Conservation (phyloP, 2,888 invertebrate species). For the Tenthredo notha region DNA sequence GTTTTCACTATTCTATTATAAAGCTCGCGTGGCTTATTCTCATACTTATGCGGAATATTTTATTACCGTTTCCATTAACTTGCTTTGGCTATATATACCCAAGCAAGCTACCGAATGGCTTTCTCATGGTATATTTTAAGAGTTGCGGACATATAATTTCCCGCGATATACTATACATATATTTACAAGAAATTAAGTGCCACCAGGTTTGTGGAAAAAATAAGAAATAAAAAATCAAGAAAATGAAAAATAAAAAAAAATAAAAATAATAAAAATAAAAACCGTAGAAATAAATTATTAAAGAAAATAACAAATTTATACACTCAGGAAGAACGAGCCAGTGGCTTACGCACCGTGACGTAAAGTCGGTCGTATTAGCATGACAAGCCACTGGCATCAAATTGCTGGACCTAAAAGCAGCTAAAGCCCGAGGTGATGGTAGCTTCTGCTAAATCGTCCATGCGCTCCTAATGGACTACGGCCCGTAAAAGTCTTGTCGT, state of each 20-base stretch:
- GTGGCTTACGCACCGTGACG: constrained; percentile 50
- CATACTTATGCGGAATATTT: neutral
- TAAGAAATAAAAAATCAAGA: neutral
- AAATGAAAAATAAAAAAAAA: neutral
- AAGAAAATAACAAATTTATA: neutral
- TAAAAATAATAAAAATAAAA: neutral
- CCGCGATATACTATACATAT: neutral
- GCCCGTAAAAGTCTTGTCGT: constrained; percentile 70
- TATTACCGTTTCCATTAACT: constrained; percentile 8
- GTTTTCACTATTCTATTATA: neutral
- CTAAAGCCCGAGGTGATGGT: constrained; percentile 48
- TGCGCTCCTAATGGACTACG: constrained; percentile 75
- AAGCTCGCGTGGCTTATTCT: neutral
- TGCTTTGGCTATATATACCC: too few species aligned
- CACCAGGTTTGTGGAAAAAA: neutral
- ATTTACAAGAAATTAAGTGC: neutral
- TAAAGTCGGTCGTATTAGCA: constrained; percentile 74
- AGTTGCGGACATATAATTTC: neutral
- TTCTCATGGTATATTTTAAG: neutral
- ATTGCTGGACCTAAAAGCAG: constrained; percentile 76
- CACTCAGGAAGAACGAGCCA: neutral
- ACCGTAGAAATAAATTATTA: neutral
- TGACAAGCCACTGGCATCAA: constrained; percentile 75
- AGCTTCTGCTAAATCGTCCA: constrained; percentile 74
- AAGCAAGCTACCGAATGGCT: neutral